Evolutionary conservation across 2,797 vertebrate species (phyloP).

Genomic region (Florisuga fusca): DNA sequence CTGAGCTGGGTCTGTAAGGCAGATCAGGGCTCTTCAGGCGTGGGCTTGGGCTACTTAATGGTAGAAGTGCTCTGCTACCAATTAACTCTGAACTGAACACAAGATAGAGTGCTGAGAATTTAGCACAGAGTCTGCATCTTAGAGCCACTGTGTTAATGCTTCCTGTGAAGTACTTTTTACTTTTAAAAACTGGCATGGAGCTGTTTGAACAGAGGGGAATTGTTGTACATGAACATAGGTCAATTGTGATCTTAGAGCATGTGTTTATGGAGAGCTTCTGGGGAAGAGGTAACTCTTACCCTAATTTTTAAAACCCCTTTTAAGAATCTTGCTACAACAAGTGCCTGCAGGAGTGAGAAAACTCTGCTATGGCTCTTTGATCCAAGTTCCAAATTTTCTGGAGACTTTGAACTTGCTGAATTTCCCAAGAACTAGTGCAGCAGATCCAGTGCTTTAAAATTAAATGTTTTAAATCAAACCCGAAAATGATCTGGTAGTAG

Average conservation of each 20-base stretch:
- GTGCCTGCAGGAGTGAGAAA: neutral
- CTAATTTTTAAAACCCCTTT: neutral
- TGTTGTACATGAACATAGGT: neutral
- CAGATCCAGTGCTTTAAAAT: slow-evolving; percentile 15
- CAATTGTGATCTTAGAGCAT: neutral
- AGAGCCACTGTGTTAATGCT: neutral
- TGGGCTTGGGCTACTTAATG: neutral
- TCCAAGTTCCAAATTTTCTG: neutral
- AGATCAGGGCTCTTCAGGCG: neutral
- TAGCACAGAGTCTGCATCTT: neutral
- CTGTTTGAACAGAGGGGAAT: neutral
- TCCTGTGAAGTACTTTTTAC: neutral
- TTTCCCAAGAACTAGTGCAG: neutral
- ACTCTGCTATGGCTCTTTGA: neutral
- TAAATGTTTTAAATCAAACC: slow-evolving; percentile 19
- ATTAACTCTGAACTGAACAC: neutral
- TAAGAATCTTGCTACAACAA: neutral
- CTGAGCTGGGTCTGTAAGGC: neutral
- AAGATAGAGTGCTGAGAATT: neutral
- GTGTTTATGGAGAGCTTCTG: neutral
- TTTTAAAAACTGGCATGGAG: neutral
- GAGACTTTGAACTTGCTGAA: neutral
- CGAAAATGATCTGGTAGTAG: neutral
- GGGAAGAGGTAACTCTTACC: neutral
- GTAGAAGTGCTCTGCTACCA: neutral